phyloP scores from a whole-genome alignment of 2,113 vertebrate genomes.

The Bubo bubo region DNA sequence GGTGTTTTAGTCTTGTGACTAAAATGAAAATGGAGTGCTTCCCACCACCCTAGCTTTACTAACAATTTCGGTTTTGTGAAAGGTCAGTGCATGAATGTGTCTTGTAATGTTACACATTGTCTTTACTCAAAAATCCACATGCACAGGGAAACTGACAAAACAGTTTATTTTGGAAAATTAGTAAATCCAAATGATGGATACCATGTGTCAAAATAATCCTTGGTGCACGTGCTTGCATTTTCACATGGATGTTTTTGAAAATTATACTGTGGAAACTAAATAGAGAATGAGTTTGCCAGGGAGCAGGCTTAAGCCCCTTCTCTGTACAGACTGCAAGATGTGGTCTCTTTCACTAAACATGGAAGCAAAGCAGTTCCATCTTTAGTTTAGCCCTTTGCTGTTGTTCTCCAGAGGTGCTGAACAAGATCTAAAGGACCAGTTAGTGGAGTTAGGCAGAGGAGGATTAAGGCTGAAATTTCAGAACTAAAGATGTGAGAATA shows the following conservation, averaged over 20 bases:
- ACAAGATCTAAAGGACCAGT: neutral
- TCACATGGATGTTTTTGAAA: constrained; percentile 12
- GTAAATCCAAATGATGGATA: constrained; percentile 64
- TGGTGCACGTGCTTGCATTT: constrained; percentile 44
- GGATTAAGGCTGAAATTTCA: neutral
- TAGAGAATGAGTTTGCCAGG: neutral
- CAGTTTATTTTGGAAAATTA: constrained; percentile 64
- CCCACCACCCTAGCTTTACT: neutral
- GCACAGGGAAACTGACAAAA: constrained; percentile 40
- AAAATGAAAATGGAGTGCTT: neutral
- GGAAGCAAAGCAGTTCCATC: neutral
- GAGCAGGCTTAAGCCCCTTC: neutral
- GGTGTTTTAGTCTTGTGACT: neutral
- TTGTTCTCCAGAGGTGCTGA: neutral
- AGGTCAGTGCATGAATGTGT: neutral
- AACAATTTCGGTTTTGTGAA: neutral
- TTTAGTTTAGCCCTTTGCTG: neutral
- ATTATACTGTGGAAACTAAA: neutral
- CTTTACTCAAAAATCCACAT: constrained; percentile 29
- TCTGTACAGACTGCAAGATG: neutral
- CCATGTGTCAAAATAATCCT: constrained; percentile 67
- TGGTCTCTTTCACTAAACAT: neutral
- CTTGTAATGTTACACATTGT: constrained; percentile 16
- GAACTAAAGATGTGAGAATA: neutral
- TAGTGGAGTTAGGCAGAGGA: neutral